Base-by-base conservation (phyloP, 2,113 vertebrate species). In the Apus apus region DNA sequence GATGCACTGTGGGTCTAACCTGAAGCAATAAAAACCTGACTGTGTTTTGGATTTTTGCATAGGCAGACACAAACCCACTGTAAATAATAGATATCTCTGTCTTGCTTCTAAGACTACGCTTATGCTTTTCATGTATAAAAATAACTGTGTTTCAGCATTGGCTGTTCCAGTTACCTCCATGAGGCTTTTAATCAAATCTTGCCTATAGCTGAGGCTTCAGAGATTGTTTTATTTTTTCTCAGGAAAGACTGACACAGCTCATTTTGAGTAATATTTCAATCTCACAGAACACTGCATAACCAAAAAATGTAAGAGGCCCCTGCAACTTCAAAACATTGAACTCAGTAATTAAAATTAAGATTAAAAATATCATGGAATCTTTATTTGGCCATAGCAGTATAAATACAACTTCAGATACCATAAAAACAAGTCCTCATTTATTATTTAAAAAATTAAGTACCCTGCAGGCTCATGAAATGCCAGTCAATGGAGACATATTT, bases 261-360 rank as follows among this genome's bases (percentile, higher is more conserved):
- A 94, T 91, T 98, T 97, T 95, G 96, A 97, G 97, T 97, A 97
- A 91, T 94, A 94, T 81, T 89, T 94, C 88, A 74, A 48, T 96
- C 85, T 93, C 85, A 74, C 80, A 93, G 91, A 96, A 96, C n/a
- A 78, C 16, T 29, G 46, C 45, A 90, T 91, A 89, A 90, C 90
- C 58, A 96, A 91, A 95, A 94, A 92, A 67, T 13, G 9, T n/a
- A 58, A 91, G 61, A 94, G 51, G 66, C 19, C 32, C 53, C 80
- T 45, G 5, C 38, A 93, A 95, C 83, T 89, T 90, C 60, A 93
- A 93, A 94, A 75, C 94, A 50, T 11, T 77, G 54, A 93, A 78
- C 30, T 65, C 43, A 54, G 71, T 87, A 74, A 96, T 87, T 92
- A 97, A 96, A 97, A 92, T 84, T 96, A 95, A 97, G 68, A 97